phyloP scores from a whole-genome alignment of 30 jellyfish, hydroid and myxozoan genomes.

The Catostylus mosaicus region DNA sequence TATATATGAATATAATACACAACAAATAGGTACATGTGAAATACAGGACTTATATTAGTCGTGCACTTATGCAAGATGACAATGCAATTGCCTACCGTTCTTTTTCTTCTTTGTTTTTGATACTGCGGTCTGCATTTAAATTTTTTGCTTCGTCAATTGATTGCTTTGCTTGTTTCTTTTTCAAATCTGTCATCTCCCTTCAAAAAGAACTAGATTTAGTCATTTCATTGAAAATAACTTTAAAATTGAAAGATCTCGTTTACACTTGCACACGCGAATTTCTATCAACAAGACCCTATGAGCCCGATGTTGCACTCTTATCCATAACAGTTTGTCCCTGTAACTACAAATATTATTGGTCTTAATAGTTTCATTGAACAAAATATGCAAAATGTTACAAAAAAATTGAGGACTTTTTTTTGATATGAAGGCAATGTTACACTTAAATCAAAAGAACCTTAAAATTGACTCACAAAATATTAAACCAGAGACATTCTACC shows the following conservation, averaged over 20 bases:
- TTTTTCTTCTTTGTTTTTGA: slow-evolving; percentile 62
- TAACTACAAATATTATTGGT: too few relatives aligned
- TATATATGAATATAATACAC: background rate
- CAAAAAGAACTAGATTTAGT: background rate
- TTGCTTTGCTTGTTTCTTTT: slow-evolving; percentile 64
- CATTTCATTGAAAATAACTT: background rate
- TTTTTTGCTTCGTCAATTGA: slow-evolving; percentile 67
- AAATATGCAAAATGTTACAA: background rate
- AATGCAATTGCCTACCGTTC: slow-evolving; percentile 46
- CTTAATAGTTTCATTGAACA: too few relatives aligned
- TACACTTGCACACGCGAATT: background rate
- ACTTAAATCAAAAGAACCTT: too few relatives aligned
- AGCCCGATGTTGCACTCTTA: background rate
- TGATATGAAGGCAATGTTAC: too few relatives aligned
- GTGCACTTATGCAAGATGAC: background rate
- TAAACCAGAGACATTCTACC: too few relatives aligned
- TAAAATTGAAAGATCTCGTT: background rate
- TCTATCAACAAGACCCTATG: background rate
- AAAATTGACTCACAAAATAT: too few relatives aligned
- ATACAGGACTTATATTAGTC: background rate
- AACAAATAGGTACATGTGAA: background rate
- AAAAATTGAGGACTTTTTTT: too few relatives aligned
- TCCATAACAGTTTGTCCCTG: background rate
- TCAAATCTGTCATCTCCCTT: slow-evolving; percentile 76
- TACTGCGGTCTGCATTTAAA: slow-evolving; percentile 40